Evolutionary conservation across 2,797 vertebrate species (phyloP), one percentile per base, ranked within the genome.

Genomic region (Scarus forsteni): DNA sequence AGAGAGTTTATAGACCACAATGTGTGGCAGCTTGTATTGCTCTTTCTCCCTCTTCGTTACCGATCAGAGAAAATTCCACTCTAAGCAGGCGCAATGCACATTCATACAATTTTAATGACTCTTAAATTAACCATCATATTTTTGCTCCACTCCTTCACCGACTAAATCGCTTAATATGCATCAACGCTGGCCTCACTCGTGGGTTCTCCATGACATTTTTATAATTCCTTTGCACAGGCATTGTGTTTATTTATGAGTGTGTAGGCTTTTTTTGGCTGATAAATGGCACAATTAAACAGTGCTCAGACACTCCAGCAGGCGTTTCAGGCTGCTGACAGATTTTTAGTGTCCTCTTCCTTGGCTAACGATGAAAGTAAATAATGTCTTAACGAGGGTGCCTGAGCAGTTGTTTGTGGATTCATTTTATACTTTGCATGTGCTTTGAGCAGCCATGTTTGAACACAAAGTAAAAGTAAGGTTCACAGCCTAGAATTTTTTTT

Each of bases 41-140:
- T 93, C 81, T 92, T 92, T 67, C 70, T 80, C 88, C 88, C 50
- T 62, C 86, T 88, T 83, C 77, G 77, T 85, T 40, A 92, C 92
- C 87, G 92, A 96, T 95, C 85, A 92, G 86, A 92, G 87, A 88
- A 91, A 90, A 92, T 88, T 91, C 92, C 91, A 92, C 93, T 95
- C 92, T 91, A 94, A 91, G 95, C 93, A 94, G 84, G 0, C 89
- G 92, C 93, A 95, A 95, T 93, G 94, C 94, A 91, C 93, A 89
- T 94, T 96, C 95, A 96, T 98, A 90, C 94, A 98, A 96, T 94
- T 97, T 97, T 97, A 97, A 97, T 96, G 92, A 96, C 95, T 96
- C 95, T 95, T 95, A 96, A 93, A 93, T 92, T 90, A 92, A 96
- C 95, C 94, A 94, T 95, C 94, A 95, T 92, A 91, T 94, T 94